Conservation (phyloP, 2,113 vertebrate species). For the Actinemys pallida region DNA sequence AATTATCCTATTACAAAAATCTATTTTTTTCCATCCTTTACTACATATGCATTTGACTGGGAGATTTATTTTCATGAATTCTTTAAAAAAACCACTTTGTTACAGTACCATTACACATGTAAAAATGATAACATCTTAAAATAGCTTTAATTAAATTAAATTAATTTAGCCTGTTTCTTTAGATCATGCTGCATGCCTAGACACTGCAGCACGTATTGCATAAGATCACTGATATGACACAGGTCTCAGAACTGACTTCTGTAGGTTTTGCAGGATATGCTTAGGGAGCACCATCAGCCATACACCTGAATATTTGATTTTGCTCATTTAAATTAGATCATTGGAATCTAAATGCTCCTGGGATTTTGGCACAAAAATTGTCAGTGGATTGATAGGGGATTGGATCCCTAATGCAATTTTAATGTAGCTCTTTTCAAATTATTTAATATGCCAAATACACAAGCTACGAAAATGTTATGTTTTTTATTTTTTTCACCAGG, state of each 20-base stretch:
- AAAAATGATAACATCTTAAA: background rate
- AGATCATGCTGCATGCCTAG: background rate
- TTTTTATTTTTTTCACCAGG: background rate
- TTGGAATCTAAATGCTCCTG: background rate
- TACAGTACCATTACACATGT: accelerated
- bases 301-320: background rate
- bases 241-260: background rate
- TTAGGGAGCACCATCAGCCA: background rate
- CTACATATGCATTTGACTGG: background rate
- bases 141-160: background rate
- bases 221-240: background rate
- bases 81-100: background rate
- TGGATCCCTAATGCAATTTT: background rate
- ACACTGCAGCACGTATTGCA: background rate
- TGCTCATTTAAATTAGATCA: background rate
- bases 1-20: background rate
- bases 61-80: background rate
- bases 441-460: background rate
- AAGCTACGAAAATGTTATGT: background rate
- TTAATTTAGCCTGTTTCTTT: background rate
- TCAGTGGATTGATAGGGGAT: background rate
- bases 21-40: background rate
- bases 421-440: background rate
- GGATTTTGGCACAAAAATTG: background rate
- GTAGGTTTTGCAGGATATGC: background rate